Base-by-base conservation (phyloP, 2,888 invertebrate genomes). In the Leuctra nigra region DNA sequence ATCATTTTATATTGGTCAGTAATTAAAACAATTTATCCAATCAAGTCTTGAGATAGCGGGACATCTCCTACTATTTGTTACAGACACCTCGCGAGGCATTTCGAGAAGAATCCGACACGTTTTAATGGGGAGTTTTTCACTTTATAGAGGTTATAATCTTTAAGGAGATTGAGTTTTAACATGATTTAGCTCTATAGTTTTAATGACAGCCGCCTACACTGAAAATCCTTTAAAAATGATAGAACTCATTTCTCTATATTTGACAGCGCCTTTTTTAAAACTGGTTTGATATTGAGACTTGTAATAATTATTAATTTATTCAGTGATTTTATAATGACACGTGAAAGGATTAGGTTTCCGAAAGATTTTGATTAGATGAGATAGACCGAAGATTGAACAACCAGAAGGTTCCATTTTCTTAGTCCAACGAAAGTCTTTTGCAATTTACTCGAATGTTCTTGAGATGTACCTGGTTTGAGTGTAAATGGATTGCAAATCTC, bases 171-270 rank as follows among this genome's bases (percentile, higher is more conserved):
- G 44, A 44, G 44, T 44, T 44, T 44, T 44, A 44, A 44, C 44
- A 44, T 44, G 44, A 44, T 44, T 44, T 44, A 44, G 23, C 44
- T 20, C 44, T 44, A 44, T 44, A 44, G 22, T 44, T 44, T 44
- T 44, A 44, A 48, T 48, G 48, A 29, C 50, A 50, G 16, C 48
- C 50, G 20, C 50, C 50, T 22, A 50, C 50, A 35, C 50, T 16
- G 44, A 23, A 23, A 44, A 44, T 44, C 22, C 44, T 13, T 23
- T 3, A 2, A 16, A 3, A 50, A 16, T 33, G 50, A 35, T 50
- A 22, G 33, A 35, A 7, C 35, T 18, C 50, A 22, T 22, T 4
- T 44, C 44, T 44, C 7, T 20, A n/a, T 18, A 35, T 50, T 50
- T 33, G 50, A 50, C 29, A 50, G 50, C 50, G n/a, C 14, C 50